Percentiles rank a stretch among this genome's conserved stretches.
phyloP scores from a whole-genome alignment of 2,888 invertebrate species.

The Lasioglossum pauxillum region DNA sequence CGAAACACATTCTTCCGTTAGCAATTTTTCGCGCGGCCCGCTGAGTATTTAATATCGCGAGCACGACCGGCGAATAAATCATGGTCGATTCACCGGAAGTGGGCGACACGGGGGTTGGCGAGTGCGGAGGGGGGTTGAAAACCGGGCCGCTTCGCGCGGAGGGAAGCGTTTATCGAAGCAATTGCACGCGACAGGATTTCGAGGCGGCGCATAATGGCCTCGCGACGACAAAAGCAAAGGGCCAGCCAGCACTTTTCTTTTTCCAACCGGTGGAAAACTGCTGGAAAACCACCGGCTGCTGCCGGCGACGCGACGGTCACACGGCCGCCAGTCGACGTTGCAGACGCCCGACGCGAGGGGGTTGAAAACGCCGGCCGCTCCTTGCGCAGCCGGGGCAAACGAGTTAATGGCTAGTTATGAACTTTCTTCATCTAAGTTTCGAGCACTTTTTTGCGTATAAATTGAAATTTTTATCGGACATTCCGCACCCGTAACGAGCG shows the following conservation, averaged over 20 bases:
- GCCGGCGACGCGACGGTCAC: slow-evolving; percentile 7
- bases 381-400: slow-evolving; percentile 59
- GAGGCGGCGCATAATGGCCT: slow-evolving; percentile 34
- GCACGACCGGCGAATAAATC: slow-evolving; percentile 13
- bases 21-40: not conserved
- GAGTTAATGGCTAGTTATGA: slow-evolving; percentile 79
- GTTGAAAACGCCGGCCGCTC: slow-evolving; percentile 40
- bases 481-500: slow-evolving; percentile 71
- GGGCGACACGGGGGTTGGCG: not conserved
- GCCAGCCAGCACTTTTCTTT: slow-evolving; percentile 27
- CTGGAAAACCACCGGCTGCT: not conserved
- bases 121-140: not conserved
- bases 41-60: slow-evolving; percentile 3
- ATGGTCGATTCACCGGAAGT: not conserved
- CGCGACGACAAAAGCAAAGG: slow-evolving; percentile 33
- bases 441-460: slow-evolving; percentile 76
- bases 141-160: not conserved
- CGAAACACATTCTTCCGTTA: slow-evolving; percentile 6
- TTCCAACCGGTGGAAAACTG: not conserved
- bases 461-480: slow-evolving; percentile 79
- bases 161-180: slow-evolving; percentile 34
- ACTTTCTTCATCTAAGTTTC: slow-evolving; percentile 80
- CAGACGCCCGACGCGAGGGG: not conserved
- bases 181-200: not conserved
- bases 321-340: not conserved